Evolutionary conservation across 2,113 vertebrate genomes (phyloP), one percentile per base, ranked within the genome.

Genomic region (Chaetura pelagica): DNA sequence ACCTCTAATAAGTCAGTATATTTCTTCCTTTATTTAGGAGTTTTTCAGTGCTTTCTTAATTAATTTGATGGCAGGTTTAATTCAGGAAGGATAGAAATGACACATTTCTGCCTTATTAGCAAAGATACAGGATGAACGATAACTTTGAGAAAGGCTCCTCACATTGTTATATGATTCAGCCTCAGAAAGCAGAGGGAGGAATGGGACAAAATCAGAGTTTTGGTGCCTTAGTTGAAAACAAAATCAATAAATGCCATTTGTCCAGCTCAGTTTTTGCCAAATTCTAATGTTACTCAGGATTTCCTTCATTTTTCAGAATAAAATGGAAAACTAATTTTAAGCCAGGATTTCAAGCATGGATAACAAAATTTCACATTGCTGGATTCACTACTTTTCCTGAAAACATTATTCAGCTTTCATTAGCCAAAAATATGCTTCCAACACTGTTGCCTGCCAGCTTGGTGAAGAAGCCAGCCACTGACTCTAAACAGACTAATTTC

Each of bases 321-420:
- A 85, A 89, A 86, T 5, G 20, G 24, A 92, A 59, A 24, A 21
- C 51, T 69, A 8, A 61, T 59, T 95, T 93, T 17, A 62, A 81
- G 62, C 18, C 58, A 95, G 21, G 86, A 77, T 59, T 88, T 93
- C 27, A 59, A 88, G 67, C 8, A 76, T 16, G 40, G 52, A 46
- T 79, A 79, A 79, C 23, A 87, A 68, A 89, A 76, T 71, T 80
- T 92, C 69, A 76, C 24, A 38, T 67, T 4, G 19, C 18, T 59
- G 57, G 46, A 88, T 66, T 66, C 58, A 62, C 26, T 77, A 4
- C 14, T 32, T 69, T 71, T 91, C 44, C 61, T 34, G 54, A 88
- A 87, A 58, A 71, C 59, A 85, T 85, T 75, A 38, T 67, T 87
- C 78, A 83, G 79, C 74, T 93, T 94, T 80, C 62, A 38, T 54